Conservation (phyloP, 2,113 vertebrate genomes). For the Asarcornis scutulata region DNA sequence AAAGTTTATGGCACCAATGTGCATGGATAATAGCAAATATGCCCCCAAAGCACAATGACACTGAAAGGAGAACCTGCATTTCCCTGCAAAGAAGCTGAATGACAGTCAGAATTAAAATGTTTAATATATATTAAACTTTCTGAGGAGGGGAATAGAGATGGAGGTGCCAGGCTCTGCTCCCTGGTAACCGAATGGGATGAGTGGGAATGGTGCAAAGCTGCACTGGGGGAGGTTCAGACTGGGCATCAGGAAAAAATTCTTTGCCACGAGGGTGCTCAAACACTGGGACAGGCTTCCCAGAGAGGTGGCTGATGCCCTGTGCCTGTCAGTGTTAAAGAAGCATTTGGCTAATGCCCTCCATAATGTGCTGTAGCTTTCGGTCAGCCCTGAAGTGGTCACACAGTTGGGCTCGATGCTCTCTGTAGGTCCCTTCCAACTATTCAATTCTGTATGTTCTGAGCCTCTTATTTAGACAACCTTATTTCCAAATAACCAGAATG, state of each 20-base stretch:
- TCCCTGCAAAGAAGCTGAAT: background rate
- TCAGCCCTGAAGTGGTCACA: background rate
- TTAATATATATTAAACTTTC: background rate
- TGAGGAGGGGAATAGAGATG: background rate
- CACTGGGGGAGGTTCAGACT: background rate
- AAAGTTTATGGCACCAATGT: background rate
- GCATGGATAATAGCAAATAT: background rate
- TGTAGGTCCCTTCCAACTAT: background rate
- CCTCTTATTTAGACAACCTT: background rate
- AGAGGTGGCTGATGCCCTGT: background rate
- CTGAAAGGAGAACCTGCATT: background rate
- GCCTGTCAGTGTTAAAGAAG: background rate
- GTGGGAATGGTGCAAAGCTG: background rate
- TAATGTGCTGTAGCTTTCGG: background rate
- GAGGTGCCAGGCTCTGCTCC: background rate
- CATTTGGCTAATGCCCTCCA: background rate
- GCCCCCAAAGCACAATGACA: background rate
- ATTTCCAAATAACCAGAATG: background rate
- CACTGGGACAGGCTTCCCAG: background rate
- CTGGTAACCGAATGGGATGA: background rate
- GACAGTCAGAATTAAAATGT: background rate
- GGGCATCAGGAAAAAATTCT: background rate
- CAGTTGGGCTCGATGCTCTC: background rate
- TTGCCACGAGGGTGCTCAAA: background rate
- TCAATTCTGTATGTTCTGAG: background rate